Conservation (phyloP, 2,113 vertebrate species). For the Oryzias celebensis region DNA sequence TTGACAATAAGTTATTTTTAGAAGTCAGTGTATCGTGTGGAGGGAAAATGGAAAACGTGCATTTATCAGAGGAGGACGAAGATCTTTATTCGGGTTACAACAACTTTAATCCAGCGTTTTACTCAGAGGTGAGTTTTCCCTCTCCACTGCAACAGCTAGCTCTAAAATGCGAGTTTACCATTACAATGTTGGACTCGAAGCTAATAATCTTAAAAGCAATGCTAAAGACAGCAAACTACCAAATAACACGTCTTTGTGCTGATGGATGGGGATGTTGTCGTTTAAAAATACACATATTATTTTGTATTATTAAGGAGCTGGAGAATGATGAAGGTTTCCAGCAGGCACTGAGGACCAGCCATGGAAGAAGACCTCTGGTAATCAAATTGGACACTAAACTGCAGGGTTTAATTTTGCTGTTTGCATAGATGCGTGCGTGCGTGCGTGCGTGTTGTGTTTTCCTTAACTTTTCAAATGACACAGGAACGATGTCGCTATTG, state of each 20-base stretch:
- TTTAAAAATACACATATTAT: neutral
- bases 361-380: conserved; percentile 92
- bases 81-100: conserved; percentile 98
- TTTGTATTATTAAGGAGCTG: conserved; percentile 82
- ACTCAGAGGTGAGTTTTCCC: conserved; percentile 84
- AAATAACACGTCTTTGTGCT: neutral
- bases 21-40: accelerated
- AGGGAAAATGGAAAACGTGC: conserved; percentile 87
- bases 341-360: conserved; percentile 90
- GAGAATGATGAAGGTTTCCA: conserved; percentile 93
- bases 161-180: neutral
- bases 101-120: conserved; percentile 93
- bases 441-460: too few species aligned
- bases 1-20: neutral
- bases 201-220: too few species aligned
- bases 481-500: too few species aligned
- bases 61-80: conserved; percentile 84
- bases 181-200: too few species aligned
- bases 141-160: neutral
- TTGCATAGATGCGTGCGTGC: too few species aligned
- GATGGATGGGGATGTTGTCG: neutral
- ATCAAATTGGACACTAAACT: conserved; percentile 36
- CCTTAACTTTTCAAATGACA: too few species aligned
- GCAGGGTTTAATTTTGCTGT: neutral
- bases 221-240: too few species aligned